Evolutionary conservation across 2,113 vertebrate species (phyloP).

Genomic region (Melanerpes aurifrons): DNA sequence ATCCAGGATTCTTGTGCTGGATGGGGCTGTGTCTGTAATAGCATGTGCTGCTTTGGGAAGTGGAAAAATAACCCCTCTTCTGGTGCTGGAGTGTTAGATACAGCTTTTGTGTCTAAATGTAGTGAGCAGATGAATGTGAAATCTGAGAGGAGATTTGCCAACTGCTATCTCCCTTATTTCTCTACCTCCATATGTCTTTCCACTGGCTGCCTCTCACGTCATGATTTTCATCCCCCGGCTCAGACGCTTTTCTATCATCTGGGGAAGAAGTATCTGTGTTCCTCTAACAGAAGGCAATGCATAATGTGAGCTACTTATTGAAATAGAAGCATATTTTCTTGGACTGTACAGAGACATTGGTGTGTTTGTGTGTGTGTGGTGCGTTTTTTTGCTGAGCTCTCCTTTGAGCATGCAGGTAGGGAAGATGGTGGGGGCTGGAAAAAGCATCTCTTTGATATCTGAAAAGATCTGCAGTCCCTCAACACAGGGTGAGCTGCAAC

Average conservation of each 20-base stretch:
- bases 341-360: neutral
- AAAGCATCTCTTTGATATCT: too few relatives aligned
- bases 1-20: neutral
- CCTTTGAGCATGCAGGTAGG: neutral
- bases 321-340: slow-evolving; percentile 20
- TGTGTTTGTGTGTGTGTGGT: neutral
- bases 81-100: neutral
- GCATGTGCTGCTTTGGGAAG: neutral
- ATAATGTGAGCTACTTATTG: slow-evolving; percentile 38
- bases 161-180: slow-evolving; percentile 19
- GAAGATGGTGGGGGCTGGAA: too few relatives aligned
- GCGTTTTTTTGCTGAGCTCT: neutral
- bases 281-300: slow-evolving; percentile 24
- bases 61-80: neutral
- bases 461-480: neutral
- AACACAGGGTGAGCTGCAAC: neutral
- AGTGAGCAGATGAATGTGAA: neutral
- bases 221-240: slow-evolving; percentile 30
- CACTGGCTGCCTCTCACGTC: slow-evolving; percentile 25
- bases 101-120: neutral
- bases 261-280: slow-evolving; percentile 28
- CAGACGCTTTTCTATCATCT: slow-evolving; percentile 29
- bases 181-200: slow-evolving; percentile 35
- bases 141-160: slow-evolving; percentile 3
- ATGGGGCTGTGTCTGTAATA: neutral